These are phyloP conservation scores for Thamnophis sirtalis DNA, from an alignment of 2,113 vertebrate species.

Conservation along the genomic window DNA sequence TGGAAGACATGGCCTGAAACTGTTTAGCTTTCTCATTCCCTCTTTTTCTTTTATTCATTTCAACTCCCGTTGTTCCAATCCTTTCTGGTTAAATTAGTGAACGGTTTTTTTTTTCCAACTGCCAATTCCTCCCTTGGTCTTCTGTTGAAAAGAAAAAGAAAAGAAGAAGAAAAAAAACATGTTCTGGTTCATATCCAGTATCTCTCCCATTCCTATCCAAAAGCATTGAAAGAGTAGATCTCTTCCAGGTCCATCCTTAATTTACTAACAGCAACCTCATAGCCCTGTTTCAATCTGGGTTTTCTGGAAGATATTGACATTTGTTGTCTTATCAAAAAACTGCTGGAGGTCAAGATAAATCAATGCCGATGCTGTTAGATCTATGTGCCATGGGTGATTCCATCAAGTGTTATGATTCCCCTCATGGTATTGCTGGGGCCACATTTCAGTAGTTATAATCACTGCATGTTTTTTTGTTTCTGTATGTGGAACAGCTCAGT, in stretches of 20 bases:
- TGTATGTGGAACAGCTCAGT: neutral
- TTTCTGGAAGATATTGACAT: neutral
- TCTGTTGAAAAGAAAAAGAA: neutral
- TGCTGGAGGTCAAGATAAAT: neutral
- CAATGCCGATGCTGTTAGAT: neutral
- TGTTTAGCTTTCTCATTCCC: neutral
- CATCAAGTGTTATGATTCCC: neutral
- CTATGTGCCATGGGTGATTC: neutral
- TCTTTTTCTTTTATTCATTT: neutral
- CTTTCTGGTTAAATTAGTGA: neutral
- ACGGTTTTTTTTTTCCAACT: neutral
- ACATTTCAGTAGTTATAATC: neutral
- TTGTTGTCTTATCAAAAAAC: neutral
- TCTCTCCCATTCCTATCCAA: neutral
- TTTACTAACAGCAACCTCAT: neutral
- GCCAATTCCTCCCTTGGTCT: neutral
- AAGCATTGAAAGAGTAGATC: neutral
- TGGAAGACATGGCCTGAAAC: neutral
- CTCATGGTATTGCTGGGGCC: neutral
- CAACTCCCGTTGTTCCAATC: neutral
- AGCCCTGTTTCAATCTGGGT: neutral
- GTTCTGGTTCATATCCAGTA: neutral
- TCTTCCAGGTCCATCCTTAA: neutral
- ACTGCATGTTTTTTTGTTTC: neutral
- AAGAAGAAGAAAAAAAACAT: accelerated